Conservation (phyloP, 2,113 vertebrate species). For the Rhipidura dahli region DNA sequence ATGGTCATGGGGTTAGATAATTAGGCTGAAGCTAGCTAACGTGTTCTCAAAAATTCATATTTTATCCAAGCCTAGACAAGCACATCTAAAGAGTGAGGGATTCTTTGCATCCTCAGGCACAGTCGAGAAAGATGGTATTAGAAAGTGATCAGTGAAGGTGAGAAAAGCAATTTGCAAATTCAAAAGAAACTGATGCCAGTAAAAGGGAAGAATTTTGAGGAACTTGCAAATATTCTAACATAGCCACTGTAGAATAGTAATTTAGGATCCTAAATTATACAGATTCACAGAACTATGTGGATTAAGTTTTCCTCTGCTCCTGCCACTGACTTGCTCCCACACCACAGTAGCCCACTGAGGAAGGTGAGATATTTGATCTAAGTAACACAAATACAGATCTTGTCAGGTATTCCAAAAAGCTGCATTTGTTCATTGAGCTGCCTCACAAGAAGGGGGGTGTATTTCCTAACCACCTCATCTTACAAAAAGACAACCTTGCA, state of each 20-base stretch:
- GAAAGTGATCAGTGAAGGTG: background rate
- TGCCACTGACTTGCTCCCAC: background rate
- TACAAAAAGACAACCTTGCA: background rate
- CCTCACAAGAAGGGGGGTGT: background rate
- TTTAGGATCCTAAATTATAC: background rate
- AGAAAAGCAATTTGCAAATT: background rate
- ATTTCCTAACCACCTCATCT: background rate
- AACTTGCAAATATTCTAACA: background rate
- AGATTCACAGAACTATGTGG: background rate
- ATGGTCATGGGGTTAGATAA: background rate
- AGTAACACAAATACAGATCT: background rate
- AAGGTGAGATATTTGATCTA: background rate
- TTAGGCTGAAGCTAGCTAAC: background rate
- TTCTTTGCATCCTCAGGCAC: background rate
- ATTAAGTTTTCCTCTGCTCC: background rate
- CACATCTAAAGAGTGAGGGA: background rate
- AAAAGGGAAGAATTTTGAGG: background rate
- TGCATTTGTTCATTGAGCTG: background rate
- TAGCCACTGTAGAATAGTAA: background rate
- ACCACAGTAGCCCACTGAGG: background rate
- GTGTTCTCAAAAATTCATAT: background rate
- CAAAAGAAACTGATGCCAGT: background rate
- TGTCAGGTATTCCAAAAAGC: background rate
- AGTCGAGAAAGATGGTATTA: background rate
- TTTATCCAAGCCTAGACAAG: background rate